phyloP scores from a whole-genome alignment of 2,113 vertebrate genomes.

The Notothenia coriiceps region DNA sequence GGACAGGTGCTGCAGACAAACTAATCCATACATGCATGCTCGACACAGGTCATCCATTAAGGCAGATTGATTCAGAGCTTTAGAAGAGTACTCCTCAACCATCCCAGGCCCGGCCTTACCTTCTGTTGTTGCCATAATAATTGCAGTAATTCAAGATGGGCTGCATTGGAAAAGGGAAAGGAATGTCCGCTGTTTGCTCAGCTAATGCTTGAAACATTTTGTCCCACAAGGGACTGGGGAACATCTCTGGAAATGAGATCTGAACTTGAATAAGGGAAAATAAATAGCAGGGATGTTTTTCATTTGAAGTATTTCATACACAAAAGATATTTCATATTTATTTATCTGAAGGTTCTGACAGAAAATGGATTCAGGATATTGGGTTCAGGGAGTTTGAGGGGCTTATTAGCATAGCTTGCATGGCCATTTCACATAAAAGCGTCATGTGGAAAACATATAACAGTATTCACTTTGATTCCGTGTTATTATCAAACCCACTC shows the following conservation, averaged over 20 bases:
- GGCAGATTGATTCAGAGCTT: constrained; percentile 76
- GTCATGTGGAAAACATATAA: constrained; percentile 38
- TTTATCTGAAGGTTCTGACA: constrained; percentile 14
- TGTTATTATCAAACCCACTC: constrained; percentile 69
- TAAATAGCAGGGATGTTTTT: constrained; percentile 36
- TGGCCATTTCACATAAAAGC: constrained; percentile 43
- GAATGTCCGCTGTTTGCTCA: constrained; percentile 75
- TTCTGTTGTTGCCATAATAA: constrained; percentile 77
- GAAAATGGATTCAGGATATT: constrained; percentile 1
- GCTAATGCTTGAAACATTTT: constrained; percentile 78
- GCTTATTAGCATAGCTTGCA: constrained; percentile 11
- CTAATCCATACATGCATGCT: constrained; percentile 80
- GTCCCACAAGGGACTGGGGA: constrained; percentile 50
- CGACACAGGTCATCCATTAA: constrained; percentile 78
- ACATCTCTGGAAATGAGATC: constrained; percentile 50
- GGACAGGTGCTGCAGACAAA: constrained; percentile 83
- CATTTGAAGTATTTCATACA: constrained; percentile 11
- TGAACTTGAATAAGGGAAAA: constrained; percentile 37
- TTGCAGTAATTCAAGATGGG: constrained; percentile 74
- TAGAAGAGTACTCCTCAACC: constrained; percentile 66
- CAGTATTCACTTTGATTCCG: constrained; percentile 65
- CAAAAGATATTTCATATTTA: constrained; percentile 13
- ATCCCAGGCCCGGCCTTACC: constrained; percentile 62
- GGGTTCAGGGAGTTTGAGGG: constrained; percentile 2
- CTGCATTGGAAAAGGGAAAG: constrained; percentile 69